Percentiles rank a stretch among this genome's conserved stretches.
phyloP scores from a whole-genome alignment of 2,888 invertebrate species.

The Petrophora chlorosata region DNA sequence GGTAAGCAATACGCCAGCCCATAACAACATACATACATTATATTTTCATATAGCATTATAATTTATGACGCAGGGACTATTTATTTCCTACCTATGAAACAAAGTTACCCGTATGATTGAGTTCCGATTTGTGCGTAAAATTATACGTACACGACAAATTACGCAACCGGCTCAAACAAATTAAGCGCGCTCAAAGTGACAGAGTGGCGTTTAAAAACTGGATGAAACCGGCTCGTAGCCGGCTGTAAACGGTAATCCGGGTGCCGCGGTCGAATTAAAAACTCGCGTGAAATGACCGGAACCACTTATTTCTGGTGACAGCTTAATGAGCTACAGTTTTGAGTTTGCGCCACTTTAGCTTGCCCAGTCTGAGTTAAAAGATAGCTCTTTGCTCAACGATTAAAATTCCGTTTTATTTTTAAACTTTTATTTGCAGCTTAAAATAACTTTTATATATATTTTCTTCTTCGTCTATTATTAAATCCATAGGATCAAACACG shows the following conservation, averaged over 20 bases:
- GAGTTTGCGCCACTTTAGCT: constrained; percentile 23
- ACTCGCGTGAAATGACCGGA: constrained; percentile 54
- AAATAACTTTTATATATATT: too few relatives aligned
- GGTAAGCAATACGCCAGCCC: too few relatives aligned
- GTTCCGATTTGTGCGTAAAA: too few relatives aligned
- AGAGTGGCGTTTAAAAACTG: constrained; percentile 46
- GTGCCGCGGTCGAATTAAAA: constrained; percentile 48
- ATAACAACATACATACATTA: too few relatives aligned
- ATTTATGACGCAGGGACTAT: too few relatives aligned
- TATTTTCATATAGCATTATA: too few relatives aligned
- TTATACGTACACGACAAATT: constrained; percentile 38
- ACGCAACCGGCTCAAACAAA: constrained; percentile 43
- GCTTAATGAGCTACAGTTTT: constrained; percentile 40
- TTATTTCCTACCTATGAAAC: too few relatives aligned
- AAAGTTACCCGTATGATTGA: too few relatives aligned
- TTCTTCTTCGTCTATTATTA: too few relatives aligned
- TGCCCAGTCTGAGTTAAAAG: neutral
- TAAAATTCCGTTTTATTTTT: too few relatives aligned
- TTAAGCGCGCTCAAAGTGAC: constrained; percentile 45
- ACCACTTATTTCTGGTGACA: constrained; percentile 41
- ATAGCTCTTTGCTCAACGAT: neutral
- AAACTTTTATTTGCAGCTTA: too few relatives aligned
- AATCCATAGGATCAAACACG: too few relatives aligned
- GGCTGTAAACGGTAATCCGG: constrained; percentile 50
- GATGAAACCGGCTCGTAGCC: constrained; percentile 44